A percentile compares a stretch with the other conserved stretches of the same genome.
Conservation (phyloP, 2,113 vertebrate genomes). For the Cardinalis cardinalis region DNA sequence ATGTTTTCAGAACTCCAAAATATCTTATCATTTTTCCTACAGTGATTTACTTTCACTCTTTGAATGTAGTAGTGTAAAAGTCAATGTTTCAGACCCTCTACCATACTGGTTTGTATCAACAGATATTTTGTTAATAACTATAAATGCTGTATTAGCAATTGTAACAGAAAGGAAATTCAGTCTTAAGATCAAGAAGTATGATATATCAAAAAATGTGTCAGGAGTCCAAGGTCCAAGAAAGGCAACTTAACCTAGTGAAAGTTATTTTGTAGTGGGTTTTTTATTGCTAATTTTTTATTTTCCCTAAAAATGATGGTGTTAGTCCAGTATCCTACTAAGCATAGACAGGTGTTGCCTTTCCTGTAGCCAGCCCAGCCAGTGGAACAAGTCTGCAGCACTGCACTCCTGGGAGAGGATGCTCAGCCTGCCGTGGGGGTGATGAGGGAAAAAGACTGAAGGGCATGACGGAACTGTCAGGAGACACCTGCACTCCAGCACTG, state of each 20-base stretch:
- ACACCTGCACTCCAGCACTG: not conserved
- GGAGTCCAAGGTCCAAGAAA: not conserved
- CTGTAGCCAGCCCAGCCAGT: not conserved
- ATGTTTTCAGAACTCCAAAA: not conserved
- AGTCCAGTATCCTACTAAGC: not conserved
- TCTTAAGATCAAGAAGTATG: not conserved
- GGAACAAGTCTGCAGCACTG: not conserved
- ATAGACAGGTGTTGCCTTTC: not conserved
- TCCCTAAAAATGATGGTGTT: not conserved
- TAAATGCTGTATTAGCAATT: not conserved
- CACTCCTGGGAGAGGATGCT: not conserved
- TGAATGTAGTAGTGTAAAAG: not conserved
- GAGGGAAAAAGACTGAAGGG: not conserved
- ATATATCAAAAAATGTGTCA: not conserved
- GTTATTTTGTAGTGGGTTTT: not conserved
- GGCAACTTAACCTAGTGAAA: not conserved
- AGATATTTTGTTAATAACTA: not conserved
- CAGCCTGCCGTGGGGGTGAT: fast-evolving
- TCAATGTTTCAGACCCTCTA: not conserved
- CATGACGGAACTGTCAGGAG: not conserved
- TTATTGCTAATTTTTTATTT: not conserved
- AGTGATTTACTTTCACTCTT: not conserved
- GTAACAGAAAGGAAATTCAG: not conserved
- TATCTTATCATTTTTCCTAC: not conserved
- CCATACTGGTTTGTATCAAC: not conserved